Evolutionary conservation across 2,888 invertebrate genomes (phyloP), one percentile per base, ranked within the genome.

Genomic region (Pheosia gnoma): DNA sequence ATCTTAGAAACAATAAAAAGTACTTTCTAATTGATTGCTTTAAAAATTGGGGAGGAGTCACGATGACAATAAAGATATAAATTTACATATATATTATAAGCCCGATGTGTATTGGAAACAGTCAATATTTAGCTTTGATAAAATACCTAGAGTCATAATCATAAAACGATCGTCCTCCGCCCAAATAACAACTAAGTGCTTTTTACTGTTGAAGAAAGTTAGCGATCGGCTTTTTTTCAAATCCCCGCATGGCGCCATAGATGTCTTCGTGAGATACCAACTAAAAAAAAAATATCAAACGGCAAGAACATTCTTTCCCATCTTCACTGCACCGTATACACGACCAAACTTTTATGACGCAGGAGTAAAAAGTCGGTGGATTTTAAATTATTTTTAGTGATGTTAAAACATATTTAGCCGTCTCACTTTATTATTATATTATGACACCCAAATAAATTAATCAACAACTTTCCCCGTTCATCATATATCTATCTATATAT

Each of bases 161-260:
- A 68, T 74, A 76, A 76, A 75, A 72, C 74, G 59, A 57, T 61
- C 57, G 65, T 74, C 65, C 55, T 58, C 61, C 52, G 60, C 63
- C 54, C 45, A 55, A 66, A 63, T 60, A 60, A 68, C 67, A 64
- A 58, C 63, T 65, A 72, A 74, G 75, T 77, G 77, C 65, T 67
- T 72, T 74, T 72, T 72, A 68, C 71, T 72, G 77, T 75, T 63
- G 49, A 69, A 65, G 61, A 72, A 74, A 71, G 72, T 75, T 75
- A 62, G 58, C 70, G 62, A 62, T 70, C 62, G 59, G 54, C 57
- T 68, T 59, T 73, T 67, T 72, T 67, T 62, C 57, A 64, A 67
- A 65, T 63, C 45, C 59, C 54, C 36, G 59, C 37, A 63, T 73
- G 51, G 58, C 52, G 62, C 57, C 62, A 60, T 53, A 58, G 65